Percentiles rank a stretch among this genome's conserved stretches.
Evolutionary conservation across 2,113 vertebrate species (phyloP).

Genomic region (Pachypanchax playfairii): DNA sequence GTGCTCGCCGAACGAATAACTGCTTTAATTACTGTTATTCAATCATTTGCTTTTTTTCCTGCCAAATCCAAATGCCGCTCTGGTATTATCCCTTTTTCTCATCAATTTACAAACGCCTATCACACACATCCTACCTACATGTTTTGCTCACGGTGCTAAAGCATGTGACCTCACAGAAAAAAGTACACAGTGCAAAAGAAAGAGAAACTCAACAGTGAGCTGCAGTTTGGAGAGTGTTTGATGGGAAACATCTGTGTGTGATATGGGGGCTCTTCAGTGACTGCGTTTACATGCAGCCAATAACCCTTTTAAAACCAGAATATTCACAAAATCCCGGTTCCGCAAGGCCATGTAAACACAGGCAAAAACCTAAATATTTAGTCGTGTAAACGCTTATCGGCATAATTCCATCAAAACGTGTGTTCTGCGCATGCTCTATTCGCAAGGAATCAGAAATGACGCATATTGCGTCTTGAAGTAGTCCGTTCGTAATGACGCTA

Average conservation of each 20-base stretch:
- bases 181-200: constrained; percentile 76
- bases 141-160: constrained; percentile 70
- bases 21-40: constrained; percentile 99
- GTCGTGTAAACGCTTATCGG: too few species aligned
- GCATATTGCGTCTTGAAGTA: too few species aligned
- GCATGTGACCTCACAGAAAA: constrained; percentile 77
- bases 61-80: constrained; percentile 82
- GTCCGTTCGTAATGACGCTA: too few species aligned
- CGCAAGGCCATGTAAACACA: too few species aligned
- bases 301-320: too few species aligned
- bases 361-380: too few species aligned
- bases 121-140: constrained; percentile 84
- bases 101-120: constrained; percentile 91
- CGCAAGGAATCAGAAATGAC: too few species aligned
- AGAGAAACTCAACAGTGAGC: constrained; percentile 67
- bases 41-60: constrained; percentile 90
- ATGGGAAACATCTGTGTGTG: constrained; percentile 96
- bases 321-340: too few species aligned
- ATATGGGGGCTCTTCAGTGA: constrained; percentile 84
- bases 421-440: too few species aligned
- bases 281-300: too few species aligned
- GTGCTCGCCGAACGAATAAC: constrained; percentile 98
- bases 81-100: constrained; percentile 95
- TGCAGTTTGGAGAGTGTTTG: constrained; percentile 81
- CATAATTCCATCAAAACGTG: too few species aligned